Evolutionary conservation across 2,797 vertebrate genomes (phyloP).

Genomic region (Hoplostethus atlanticus): DNA sequence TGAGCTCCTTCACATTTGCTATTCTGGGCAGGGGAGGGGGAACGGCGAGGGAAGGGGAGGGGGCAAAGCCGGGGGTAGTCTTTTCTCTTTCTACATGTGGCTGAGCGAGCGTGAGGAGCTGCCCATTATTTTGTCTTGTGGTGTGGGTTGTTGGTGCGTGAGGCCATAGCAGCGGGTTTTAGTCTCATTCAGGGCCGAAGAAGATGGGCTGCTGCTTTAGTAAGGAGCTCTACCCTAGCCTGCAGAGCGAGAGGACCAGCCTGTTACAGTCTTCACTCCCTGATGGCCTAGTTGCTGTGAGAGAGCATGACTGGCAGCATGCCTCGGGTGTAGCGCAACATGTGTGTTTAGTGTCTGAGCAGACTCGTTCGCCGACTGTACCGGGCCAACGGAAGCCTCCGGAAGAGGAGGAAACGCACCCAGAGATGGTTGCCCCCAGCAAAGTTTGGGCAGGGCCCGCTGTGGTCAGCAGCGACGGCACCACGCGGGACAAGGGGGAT

Average conservation of each 20-base stretch:
- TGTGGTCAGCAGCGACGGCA: slow-evolving; percentile 13
- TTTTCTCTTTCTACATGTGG: slow-evolving; percentile 70
- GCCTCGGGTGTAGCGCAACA: slow-evolving; percentile 64
- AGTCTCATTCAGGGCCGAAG: slow-evolving; percentile 46
- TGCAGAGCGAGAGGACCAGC: slow-evolving; percentile 74
- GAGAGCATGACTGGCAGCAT: slow-evolving; percentile 63
- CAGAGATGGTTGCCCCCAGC: slow-evolving; percentile 22
- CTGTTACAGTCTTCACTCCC: slow-evolving; percentile 68
- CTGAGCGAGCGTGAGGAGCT: slow-evolving; percentile 63
- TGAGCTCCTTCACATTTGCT: slow-evolving; percentile 81
- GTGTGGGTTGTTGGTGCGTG: slow-evolving; percentile 47
- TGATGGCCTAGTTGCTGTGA: slow-evolving; percentile 42
- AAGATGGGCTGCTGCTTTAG: slow-evolving; percentile 87
- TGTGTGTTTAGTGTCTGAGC: slow-evolving; percentile 56
- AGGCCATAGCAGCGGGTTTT: slow-evolving; percentile 56
- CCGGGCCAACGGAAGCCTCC: slow-evolving; percentile 10
- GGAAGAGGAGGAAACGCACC: slow-evolving; percentile 27
- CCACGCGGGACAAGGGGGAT: slow-evolving; percentile 16
- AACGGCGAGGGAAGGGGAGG: slow-evolving; percentile 34
- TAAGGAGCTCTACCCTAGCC: slow-evolving; percentile 77
- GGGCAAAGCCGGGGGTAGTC: slow-evolving; percentile 45
- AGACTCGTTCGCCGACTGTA: background rate
- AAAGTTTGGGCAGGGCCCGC: slow-evolving; percentile 19
- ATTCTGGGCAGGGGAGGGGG: slow-evolving; percentile 80
- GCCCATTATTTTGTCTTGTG: slow-evolving; percentile 49